Evolutionary conservation across 2,113 vertebrate genomes (phyloP), one percentile per base, ranked within the genome.

Genomic region (Cynopterus brachyotis): DNA sequence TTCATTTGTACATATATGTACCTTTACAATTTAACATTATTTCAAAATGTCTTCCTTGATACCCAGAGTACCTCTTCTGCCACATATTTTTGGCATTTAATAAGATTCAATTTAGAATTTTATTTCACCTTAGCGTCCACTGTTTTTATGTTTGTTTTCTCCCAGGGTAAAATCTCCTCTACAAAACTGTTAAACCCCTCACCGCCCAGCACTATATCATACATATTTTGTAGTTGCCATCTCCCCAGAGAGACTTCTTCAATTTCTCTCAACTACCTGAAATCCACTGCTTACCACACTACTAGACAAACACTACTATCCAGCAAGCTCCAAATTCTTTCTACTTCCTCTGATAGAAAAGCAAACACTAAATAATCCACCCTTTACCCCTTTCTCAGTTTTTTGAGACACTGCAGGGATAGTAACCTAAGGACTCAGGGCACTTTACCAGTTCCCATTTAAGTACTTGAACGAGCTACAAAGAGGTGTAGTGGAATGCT

Each of bases 371-470:
- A 40, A 73, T 12, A 67, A 47, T 10, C 30, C 7, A 32, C 15
- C 24, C 60, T 82, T 53, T 45, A 22, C 37, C 19, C 28, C 26
- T 45, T 45, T 28, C 28, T 66, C 66, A 70, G n/a, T 47, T 80
- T 88, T 53, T 32, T 55, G 22, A 81, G 42, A 60, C 60, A 85
- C 55, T 73, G 15, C 60, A 1, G 19, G 32, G 19, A 40, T 0
- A 87, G 13, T 13, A 76, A 81, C 11, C 22, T 67, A 67, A 75
- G 19, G 28, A 92, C 37, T 78, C 42, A n/a, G 50, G 42, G 2
- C 94, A 91, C 60, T 97, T 98, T 98, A 99, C 99, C 98, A 70
- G 76, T 89, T 97, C 88, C 85, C 83, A 84, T 94, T 80, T 89
- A 92, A 86, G 26, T 89, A 96, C 83, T 79, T 97, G 64, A 66